phyloP scores from a whole-genome alignment of 2,797 vertebrate genomes.

The Orientallactaga sibirica region DNA sequence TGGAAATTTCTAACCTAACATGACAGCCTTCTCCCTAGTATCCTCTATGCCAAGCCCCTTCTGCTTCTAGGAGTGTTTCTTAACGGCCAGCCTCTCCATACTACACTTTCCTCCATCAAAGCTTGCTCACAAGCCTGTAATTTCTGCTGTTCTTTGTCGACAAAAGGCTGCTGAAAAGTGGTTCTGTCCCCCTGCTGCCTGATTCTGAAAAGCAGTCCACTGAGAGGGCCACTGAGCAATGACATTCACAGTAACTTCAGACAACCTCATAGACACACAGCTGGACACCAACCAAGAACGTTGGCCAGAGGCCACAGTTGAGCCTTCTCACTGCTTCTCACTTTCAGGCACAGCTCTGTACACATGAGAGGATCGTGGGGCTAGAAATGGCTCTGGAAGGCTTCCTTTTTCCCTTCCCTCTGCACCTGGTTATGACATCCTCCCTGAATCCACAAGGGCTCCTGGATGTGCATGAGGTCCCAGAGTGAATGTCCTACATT shows the following conservation, averaged over 20 bases:
- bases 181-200: background rate
- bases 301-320: too few relatives aligned
- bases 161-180: constrained; percentile 11
- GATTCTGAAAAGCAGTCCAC: background rate
- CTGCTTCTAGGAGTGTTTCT: background rate
- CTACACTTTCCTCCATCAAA: too few relatives aligned
- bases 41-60: too few relatives aligned
- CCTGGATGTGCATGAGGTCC: rapidly evolving
- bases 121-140: background rate
- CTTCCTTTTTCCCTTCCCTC: background rate
- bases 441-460: background rate
- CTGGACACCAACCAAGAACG: background rate
- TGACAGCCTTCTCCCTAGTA: background rate
- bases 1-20: background rate
- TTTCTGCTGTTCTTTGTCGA: background rate
- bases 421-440: background rate
- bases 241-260: background rate
- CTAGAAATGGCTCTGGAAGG: rapidly evolving
- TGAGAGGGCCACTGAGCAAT: background rate
- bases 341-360: rapidly evolving
- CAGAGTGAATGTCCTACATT: background rate
- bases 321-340: too few relatives aligned
- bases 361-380: rapidly evolving
- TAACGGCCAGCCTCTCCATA: too few relatives aligned
- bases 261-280: rapidly evolving